Evolutionary conservation across 2,888 invertebrate species (phyloP).

Genomic region (Pandemis cinnamomeana): DNA sequence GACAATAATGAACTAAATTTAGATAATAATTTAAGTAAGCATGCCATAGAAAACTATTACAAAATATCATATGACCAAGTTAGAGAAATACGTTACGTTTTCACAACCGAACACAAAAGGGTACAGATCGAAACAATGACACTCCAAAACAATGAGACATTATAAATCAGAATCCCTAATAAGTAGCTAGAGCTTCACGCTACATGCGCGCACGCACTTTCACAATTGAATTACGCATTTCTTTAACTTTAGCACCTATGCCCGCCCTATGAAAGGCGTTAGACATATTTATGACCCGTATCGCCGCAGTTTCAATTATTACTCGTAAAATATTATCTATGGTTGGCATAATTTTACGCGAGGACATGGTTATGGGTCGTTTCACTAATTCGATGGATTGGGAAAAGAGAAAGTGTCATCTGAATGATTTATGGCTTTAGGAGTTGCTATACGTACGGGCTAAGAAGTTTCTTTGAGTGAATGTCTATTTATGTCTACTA

Average conservation of each 20-base stretch:
- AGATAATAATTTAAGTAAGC: too few species aligned
- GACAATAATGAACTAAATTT: too few species aligned
- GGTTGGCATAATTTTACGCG: conserved; percentile 61
- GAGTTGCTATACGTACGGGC: neutral
- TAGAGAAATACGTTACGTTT: neutral
- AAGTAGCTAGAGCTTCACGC: conserved; percentile 49
- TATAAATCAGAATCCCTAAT: conserved; percentile 58
- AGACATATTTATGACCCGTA: conserved; percentile 75
- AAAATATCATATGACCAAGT: too few species aligned
- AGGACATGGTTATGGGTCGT: conserved; percentile 66
- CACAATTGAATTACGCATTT: conserved; percentile 59
- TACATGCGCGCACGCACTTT: conserved; percentile 57
- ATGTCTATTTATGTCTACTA: too few species aligned
- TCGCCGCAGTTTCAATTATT: conserved; percentile 68
- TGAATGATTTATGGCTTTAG: conserved; percentile 24
- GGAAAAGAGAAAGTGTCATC: conserved; percentile 37
- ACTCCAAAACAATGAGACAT: conserved; percentile 50
- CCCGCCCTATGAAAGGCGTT: conserved; percentile 61
- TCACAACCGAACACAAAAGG: neutral
- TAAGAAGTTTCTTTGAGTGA: neutral
- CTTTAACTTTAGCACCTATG: conserved; percentile 54
- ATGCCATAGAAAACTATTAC: too few species aligned
- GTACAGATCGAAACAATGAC: conserved; percentile 8
- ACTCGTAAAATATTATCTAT: conserved; percentile 56
- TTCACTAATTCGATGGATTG: conserved; percentile 54